A percentile compares a stretch with the other conserved stretches of the same genome.
Evolutionary conservation across 1,140 invertebrate genomes (phyloP).

Genomic region (Drosophila quadrilineata): DNA sequence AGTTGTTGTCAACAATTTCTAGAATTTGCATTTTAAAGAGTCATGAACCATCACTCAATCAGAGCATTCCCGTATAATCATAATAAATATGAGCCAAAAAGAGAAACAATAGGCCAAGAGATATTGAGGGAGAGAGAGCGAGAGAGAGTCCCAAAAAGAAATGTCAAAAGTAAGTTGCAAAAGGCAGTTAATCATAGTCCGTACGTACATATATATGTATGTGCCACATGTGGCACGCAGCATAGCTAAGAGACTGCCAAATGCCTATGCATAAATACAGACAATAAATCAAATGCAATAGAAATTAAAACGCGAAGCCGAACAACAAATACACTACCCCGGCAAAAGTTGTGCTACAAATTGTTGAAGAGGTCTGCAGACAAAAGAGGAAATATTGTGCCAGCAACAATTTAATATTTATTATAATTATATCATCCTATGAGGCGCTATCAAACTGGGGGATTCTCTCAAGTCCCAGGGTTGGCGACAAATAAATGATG

Average conservation of each 20-base stretch:
- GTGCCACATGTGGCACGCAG: constrained; percentile 52
- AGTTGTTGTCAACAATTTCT: constrained; percentile 17
- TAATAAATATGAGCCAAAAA: constrained; percentile 11
- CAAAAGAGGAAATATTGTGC: too few relatives aligned
- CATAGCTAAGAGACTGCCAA: constrained; percentile 22
- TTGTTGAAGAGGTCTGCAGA: neutral
- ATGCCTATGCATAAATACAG: constrained; percentile 58
- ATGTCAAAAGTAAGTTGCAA: constrained; percentile 65
- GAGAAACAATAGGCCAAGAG: neutral
- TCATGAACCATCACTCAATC: neutral
- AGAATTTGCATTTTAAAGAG: constrained; percentile 66
- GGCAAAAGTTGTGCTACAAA: neutral
- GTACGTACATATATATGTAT: constrained; percentile 4
- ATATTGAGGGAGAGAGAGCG: neutral
- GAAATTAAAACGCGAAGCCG: constrained; percentile 26
- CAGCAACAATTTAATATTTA: too few relatives aligned
- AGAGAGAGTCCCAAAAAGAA: constrained; percentile 31
- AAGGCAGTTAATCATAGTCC: constrained; percentile 70
- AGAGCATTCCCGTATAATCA: neutral
- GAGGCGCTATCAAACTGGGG: too few relatives aligned
- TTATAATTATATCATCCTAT: too few relatives aligned
- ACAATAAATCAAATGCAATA: constrained; percentile 70
- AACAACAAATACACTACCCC: neutral
- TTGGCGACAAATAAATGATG: constrained; percentile 74
- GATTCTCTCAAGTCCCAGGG: too few relatives aligned